Conservation (phyloP, 2,113 vertebrate genomes). For the Apistogramma diplotaenia region DNA sequence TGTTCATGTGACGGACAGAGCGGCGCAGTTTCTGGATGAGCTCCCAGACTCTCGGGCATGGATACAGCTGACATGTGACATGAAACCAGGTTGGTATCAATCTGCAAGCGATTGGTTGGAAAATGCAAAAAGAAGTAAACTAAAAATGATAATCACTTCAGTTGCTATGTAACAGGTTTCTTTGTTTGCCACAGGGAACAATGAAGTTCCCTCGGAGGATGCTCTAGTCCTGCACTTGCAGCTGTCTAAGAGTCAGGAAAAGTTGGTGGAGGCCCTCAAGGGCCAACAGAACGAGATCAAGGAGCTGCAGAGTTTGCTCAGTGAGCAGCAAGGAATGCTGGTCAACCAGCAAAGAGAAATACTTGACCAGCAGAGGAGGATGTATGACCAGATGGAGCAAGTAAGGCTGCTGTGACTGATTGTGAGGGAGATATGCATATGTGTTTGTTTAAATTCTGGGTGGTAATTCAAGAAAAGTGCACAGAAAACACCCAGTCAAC, state of each 20-base stretch:
- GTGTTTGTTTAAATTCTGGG: background rate
- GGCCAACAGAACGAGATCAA: conserved; percentile 80
- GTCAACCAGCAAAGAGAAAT: conserved; percentile 82
- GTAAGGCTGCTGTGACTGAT: conserved; percentile 36
- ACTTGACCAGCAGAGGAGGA: conserved; percentile 84
- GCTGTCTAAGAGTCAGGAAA: conserved; percentile 83
- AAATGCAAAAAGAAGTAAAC: background rate
- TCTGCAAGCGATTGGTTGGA: background rate
- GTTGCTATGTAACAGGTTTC: background rate
- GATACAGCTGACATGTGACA: conserved; percentile 84
- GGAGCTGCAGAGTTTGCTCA: conserved; percentile 81
- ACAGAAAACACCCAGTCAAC: background rate
- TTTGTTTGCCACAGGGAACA: conserved; percentile 71
- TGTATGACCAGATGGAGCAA: conserved; percentile 85
- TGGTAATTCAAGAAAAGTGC: background rate
- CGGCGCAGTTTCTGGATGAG: conserved; percentile 81
- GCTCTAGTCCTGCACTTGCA: conserved; percentile 84
- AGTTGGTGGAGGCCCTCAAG: conserved; percentile 81
- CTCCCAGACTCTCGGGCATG: conserved; percentile 72
- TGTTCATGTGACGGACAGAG: conserved; percentile 78
- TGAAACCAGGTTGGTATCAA: conserved; percentile 79
- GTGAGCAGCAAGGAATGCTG: conserved; percentile 79
- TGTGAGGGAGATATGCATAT: background rate
- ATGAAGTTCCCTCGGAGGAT: conserved; percentile 85
- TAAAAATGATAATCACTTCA: background rate